These are phyloP conservation scores for Phrynocephalus guinanensis DNA, from an alignment of 2,797 vertebrate species.

Conservation along the genomic window DNA sequence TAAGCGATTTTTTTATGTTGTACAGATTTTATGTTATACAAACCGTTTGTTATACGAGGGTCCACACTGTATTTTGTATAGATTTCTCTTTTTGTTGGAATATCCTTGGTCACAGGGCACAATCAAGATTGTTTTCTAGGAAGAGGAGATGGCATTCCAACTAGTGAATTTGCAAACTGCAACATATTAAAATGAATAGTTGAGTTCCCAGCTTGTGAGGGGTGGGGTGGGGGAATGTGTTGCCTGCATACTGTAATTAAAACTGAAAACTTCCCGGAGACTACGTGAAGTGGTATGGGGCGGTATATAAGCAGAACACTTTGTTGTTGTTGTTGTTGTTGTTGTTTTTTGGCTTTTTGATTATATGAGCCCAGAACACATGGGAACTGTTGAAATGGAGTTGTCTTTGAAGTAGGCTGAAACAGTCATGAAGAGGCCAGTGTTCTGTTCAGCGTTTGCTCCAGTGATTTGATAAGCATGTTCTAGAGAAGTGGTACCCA, in stretches of 20 bases:
- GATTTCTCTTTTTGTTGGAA: not conserved
- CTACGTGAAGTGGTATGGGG: too few species aligned
- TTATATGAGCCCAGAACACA: not conserved
- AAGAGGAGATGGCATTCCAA: not conserved
- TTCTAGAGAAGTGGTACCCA: too few species aligned
- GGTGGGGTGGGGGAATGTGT: too few species aligned
- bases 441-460: not conserved
- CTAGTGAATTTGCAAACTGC: not conserved
- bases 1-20: too few species aligned
- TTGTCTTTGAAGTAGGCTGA: constrained; percentile 16
- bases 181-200: not conserved
- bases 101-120: not conserved
- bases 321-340: too few species aligned
- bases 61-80: not conserved
- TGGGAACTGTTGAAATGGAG: constrained; percentile 17
- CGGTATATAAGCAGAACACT: too few species aligned
- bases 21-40: too few species aligned
- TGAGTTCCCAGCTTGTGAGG: too few species aligned
- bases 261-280: too few species aligned
- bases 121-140: not conserved
- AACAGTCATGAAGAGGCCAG: constrained; percentile 5
- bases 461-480: not conserved
- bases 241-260: too few species aligned
- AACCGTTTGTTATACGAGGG: too few species aligned
- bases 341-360: too few species aligned